Conservation (phyloP, 2,888 invertebrate species). For the Rhyacophila evoluta region DNA sequence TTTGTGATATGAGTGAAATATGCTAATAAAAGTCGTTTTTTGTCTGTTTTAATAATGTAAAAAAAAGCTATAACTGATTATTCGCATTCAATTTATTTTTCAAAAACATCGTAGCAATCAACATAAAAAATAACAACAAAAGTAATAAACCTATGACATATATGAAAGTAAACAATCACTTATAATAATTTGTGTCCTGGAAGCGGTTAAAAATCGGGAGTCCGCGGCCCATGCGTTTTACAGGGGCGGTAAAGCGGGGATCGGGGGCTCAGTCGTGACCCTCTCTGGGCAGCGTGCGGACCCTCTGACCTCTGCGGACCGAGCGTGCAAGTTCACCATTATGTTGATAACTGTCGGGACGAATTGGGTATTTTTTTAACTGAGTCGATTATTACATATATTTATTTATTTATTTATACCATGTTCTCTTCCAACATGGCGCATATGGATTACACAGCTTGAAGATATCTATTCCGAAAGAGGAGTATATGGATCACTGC, state of each 20-base stretch:
- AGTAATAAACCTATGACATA: not conserved
- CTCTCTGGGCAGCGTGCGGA: slow-evolving; percentile 13
- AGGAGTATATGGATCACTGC: too few relatives aligned
- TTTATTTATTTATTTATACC: too few relatives aligned
- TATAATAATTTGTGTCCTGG: slow-evolving; percentile 7
- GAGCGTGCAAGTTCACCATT: slow-evolving; percentile 24
- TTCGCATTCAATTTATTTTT: too few relatives aligned
- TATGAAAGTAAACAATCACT: slow-evolving; percentile 8
- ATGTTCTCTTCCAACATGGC: too few relatives aligned
- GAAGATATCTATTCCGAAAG: too few relatives aligned
- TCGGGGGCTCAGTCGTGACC: slow-evolving; percentile 9
- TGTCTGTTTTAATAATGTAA: too few relatives aligned
- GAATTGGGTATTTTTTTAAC: not conserved
- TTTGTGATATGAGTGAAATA: too few relatives aligned
- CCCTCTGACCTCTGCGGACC: slow-evolving; percentile 17
- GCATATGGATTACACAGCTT: too few relatives aligned
- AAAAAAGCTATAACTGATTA: too few relatives aligned
- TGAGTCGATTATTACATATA: too few relatives aligned
- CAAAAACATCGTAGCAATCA: too few relatives aligned
- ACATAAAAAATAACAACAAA: not conserved
- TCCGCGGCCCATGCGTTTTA: slow-evolving; percentile 1
- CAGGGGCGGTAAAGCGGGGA: not conserved
- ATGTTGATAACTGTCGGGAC: not conserved
- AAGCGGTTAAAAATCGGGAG: slow-evolving; percentile 7
- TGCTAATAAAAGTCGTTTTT: too few relatives aligned